Base-by-base conservation (phyloP, 2,113 vertebrate genomes). In the Helogale parvula region DNA sequence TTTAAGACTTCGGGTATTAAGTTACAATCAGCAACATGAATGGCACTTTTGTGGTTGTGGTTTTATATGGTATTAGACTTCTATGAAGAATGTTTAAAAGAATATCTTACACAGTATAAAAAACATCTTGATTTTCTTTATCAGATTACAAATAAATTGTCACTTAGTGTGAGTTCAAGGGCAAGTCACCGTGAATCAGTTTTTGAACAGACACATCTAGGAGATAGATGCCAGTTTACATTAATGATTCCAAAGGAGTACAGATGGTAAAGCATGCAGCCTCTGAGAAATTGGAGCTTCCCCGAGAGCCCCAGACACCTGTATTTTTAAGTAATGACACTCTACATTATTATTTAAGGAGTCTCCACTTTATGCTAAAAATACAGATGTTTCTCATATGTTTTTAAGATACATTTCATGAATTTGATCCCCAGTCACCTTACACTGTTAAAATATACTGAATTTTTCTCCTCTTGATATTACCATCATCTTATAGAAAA, bases 391-490 rank as follows among this genome's bases (percentile, higher is more conserved):
- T 96, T 96, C 25, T 84, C 41, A 74, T 72, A 54, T 94, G 47
- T 50, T 93, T 96, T 77, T 71, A n/a, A 83, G 65, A 60, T 57
- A 72, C 6, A 69, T 92, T 93, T 92, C 45, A 65, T 86, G 19
- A 13, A 74, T 90, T 86, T 89, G 19, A 41, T 86, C 38, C 17
- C 31, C 47, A 68, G 33, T 90, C 33, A 88, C 72, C 35, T 92
- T 41, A 91, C n/a, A 57, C 63, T 92, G n/a, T 80, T 63, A 81
- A 31, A 35, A 23, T 12, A 80, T 25, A 71, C 15, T 52, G 31
- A 91, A 81, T 10, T 90, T 68, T 93, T 93, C 35, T 72, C 11
- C 2, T 97, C 68, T 94, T 31, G 45, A 88, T 96, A 86, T 88
- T 57, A 57, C 63, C 21, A 50, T 90, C 31, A 71, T 80, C 2